Conservation (phyloP, 2,888 invertebrate genomes). For the Drosophila imparisetae region DNA sequence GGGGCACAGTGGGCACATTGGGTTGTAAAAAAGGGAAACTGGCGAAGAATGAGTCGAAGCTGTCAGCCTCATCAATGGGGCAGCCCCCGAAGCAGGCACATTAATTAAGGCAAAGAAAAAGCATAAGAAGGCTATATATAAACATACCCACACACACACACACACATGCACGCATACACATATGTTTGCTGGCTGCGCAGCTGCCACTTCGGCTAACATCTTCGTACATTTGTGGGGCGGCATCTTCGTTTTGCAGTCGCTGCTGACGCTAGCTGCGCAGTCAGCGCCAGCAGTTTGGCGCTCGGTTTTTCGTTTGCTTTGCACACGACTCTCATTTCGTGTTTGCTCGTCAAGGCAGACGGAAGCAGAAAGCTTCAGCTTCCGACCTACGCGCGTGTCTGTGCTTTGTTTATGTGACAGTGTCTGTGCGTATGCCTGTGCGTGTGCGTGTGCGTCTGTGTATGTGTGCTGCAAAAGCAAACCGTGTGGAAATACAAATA, state of each 20-base stretch:
- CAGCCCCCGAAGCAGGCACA: slow-evolving; percentile 67
- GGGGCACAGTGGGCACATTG: slow-evolving; percentile 1
- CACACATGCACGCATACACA: slow-evolving; percentile 4
- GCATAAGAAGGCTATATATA: slow-evolving; percentile 54
- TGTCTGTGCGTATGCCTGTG: background rate
- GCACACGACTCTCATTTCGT: slow-evolving; percentile 79
- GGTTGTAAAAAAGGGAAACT: slow-evolving; percentile 8
- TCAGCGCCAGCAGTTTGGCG: slow-evolving; percentile 40
- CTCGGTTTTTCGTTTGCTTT: slow-evolving; percentile 75
- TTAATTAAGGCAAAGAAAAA: slow-evolving; percentile 70
- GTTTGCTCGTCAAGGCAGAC: slow-evolving; percentile 78
- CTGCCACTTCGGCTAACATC: slow-evolving; percentile 59
- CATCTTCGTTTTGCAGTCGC: slow-evolving; percentile 33
- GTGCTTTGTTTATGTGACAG: slow-evolving; percentile 11
- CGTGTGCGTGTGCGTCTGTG: slow-evolving; percentile 3
- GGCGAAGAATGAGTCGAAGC: slow-evolving; percentile 26
- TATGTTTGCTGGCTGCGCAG: slow-evolving; percentile 34
- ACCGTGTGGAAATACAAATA: slow-evolving; percentile 41
- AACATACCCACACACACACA: slow-evolving; percentile 35
- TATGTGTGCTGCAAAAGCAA: slow-evolving; percentile 24
- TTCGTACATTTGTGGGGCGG: slow-evolving; percentile 50
- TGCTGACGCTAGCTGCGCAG: slow-evolving; percentile 43
- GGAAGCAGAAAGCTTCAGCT: slow-evolving; percentile 69
- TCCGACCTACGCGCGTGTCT: slow-evolving; percentile 53
- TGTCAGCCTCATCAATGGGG: slow-evolving; percentile 71